These are phyloP conservation scores for Drosophila borealis DNA, from an alignment of 2,888 invertebrate genomes.

Conservation along the genomic window DNA sequence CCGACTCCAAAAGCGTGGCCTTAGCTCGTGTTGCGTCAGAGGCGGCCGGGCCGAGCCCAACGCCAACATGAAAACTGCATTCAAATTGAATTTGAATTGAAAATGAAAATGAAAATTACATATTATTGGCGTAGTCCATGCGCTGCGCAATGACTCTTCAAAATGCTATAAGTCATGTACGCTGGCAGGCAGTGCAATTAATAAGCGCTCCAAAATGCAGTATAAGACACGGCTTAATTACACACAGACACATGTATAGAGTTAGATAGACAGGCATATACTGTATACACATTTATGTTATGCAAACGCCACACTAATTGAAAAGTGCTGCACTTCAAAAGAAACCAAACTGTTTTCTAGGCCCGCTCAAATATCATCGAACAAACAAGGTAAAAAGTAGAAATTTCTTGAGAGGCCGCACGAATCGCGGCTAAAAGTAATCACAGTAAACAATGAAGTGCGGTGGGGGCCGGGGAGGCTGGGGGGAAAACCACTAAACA, in stretches of 20 bases:
- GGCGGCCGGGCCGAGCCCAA: slow-evolving; percentile 69
- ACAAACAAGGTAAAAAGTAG: slow-evolving; percentile 58
- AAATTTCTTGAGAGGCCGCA: slow-evolving; percentile 57
- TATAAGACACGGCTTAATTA: slow-evolving; percentile 49
- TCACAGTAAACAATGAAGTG: slow-evolving; percentile 27
- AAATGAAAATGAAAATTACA: slow-evolving; percentile 59
- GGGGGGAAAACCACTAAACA: slow-evolving; percentile 17
- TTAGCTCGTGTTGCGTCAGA: slow-evolving; percentile 52
- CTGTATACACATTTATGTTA: slow-evolving; percentile 38
- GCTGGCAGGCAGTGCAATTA: slow-evolving; percentile 55
- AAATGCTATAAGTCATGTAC: slow-evolving; percentile 67
- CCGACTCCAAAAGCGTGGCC: slow-evolving; percentile 25
- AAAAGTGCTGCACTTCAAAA: slow-evolving; percentile 49
- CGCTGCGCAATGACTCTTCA: slow-evolving; percentile 66
- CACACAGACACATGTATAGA: slow-evolving; percentile 11
- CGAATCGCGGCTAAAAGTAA: slow-evolving; percentile 42
- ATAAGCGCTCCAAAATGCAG: slow-evolving; percentile 68
- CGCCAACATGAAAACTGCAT: slow-evolving; percentile 71
- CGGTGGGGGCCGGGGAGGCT: not conserved
- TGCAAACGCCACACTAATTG: slow-evolving; percentile 68
- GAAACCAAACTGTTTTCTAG: slow-evolving; percentile 22
- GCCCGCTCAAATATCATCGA: slow-evolving; percentile 48
- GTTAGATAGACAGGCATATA: not conserved
- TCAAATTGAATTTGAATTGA: slow-evolving; percentile 62
- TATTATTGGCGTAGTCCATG: slow-evolving; percentile 63